Evolutionary conservation across 2,888 invertebrate genomes (phyloP).

Genomic region (Noctuana brunneofusca): DNA sequence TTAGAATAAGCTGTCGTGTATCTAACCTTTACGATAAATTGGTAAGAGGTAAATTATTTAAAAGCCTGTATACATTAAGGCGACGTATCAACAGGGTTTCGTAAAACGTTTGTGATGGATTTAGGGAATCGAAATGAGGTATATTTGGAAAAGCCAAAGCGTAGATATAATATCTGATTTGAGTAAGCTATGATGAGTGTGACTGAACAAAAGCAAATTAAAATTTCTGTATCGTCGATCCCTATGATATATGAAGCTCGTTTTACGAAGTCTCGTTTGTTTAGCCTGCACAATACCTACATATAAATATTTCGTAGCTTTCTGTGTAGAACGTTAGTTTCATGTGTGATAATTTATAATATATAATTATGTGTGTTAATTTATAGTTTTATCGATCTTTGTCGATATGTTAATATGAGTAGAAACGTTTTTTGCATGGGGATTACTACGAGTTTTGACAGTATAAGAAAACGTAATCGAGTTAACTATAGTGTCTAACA

Average conservation of each 20-base stretch:
- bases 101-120: conserved; percentile 31
- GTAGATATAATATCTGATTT: conserved; percentile 19
- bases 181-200: conserved; percentile 15
- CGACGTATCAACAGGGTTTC: conserved; percentile 27
- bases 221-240: not conserved
- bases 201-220: conserved; percentile 16
- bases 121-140: conserved; percentile 24
- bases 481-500: too few relatives aligned
- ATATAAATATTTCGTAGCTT: too few relatives aligned
- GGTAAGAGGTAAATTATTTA: conserved; percentile 11
- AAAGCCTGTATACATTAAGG: conserved; percentile 15
- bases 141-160: conserved; percentile 14
- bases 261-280: conserved; percentile 7
- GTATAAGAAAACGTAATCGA: too few relatives aligned
- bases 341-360: too few relatives aligned
- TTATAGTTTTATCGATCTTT: too few relatives aligned
- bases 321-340: too few relatives aligned
- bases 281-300: not conserved
- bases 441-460: too few relatives aligned
- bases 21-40: not conserved
- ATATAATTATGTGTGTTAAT: too few relatives aligned
- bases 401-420: too few relatives aligned
- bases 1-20: not conserved
- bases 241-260: conserved; percentile 17
- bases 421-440: too few relatives aligned